Conservation (phyloP, 2,888 invertebrate species). For the Orchesellides sinensis region DNA sequence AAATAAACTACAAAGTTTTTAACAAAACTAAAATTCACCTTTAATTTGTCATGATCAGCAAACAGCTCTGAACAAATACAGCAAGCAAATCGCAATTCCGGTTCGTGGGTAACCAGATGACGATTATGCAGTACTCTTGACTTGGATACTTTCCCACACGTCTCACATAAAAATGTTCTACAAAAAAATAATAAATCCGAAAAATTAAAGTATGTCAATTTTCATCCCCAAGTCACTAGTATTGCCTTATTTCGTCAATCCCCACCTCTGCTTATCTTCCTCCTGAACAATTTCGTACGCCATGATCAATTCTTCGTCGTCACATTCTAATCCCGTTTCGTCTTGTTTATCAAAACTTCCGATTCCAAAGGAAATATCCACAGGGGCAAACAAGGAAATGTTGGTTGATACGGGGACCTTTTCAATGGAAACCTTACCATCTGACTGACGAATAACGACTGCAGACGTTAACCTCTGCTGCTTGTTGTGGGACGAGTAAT, state of each 20-base stretch:
- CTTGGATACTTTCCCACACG: conserved; percentile 39
- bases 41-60: conserved; percentile 42
- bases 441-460: conserved; percentile 15
- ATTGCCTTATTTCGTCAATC: background rate
- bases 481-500: background rate
- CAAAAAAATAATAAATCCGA: background rate
- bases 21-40: conserved; percentile 14
- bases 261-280: conserved; percentile 45
- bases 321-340: conserved; percentile 12
- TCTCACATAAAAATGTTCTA: conserved; percentile 52
- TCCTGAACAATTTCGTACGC: conserved; percentile 60
- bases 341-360: background rate
- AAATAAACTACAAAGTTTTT: background rate
- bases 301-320: conserved; percentile 58
- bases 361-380: background rate
- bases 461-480: conserved; percentile 14
- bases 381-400: conserved; percentile 28
- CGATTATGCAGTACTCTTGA: conserved; percentile 58
- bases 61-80: conserved; percentile 60
- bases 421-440: conserved; percentile 20
- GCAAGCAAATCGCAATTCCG: conserved; percentile 42
- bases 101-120: conserved; percentile 48
- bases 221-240: background rate
- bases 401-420: conserved; percentile 5
- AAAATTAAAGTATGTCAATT: background rate